These are phyloP conservation scores for Myotis lucifugus DNA, from an alignment of 2,113 vertebrate genomes.

Conservation along the genomic window DNA sequence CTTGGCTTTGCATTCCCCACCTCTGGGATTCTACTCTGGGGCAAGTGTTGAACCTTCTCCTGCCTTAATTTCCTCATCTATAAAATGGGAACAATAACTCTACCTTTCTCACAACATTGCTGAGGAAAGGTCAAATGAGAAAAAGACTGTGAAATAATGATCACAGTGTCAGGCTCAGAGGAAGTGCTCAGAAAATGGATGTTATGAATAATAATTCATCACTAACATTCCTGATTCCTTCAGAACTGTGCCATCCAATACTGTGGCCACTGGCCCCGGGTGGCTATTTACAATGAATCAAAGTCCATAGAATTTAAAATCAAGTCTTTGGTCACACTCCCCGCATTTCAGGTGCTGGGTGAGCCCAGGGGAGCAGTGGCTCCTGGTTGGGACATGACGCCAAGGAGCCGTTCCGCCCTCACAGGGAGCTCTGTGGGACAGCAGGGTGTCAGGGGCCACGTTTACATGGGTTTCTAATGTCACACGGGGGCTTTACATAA, in stretches of 20 bases:
- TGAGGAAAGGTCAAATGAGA: background rate
- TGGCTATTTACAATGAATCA: background rate
- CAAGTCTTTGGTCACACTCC: background rate
- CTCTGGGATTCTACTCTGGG: background rate
- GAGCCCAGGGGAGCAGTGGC: too few relatives aligned
- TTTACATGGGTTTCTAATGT: background rate
- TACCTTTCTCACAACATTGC: too few relatives aligned
- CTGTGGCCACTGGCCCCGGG: background rate
- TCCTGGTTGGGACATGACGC: background rate
- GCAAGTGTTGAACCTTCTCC: background rate
- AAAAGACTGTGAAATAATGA: background rate
- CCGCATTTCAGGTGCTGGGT: background rate
- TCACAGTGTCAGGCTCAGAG: too few relatives aligned
- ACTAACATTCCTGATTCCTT: background rate
- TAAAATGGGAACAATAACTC: background rate
- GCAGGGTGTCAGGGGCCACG: too few relatives aligned
- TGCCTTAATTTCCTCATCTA: background rate
- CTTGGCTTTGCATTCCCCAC: background rate
- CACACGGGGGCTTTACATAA: background rate
- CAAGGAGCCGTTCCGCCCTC: background rate
- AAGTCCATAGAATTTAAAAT: background rate
- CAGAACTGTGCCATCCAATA: fast-evolving
- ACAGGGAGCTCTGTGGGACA: background rate
- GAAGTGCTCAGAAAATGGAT: background rate
- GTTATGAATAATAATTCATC: background rate